These are phyloP conservation scores for Argentina silus DNA, from an alignment of 2,797 vertebrate genomes.

Conservation along the genomic window DNA sequence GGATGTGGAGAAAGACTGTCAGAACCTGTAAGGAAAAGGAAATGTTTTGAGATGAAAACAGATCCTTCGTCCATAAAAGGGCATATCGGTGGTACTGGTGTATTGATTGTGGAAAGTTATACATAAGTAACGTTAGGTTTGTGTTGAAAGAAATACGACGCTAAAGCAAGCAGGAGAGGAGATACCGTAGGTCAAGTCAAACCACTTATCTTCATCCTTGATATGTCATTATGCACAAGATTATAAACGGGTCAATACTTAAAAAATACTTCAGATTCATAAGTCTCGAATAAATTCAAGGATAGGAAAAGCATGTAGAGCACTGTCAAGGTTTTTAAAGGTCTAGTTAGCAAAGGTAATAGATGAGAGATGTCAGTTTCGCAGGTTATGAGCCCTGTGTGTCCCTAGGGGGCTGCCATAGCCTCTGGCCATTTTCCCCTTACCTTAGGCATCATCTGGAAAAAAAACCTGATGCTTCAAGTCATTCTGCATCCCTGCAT, in stretches of 20 bases:
- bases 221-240: conserved; percentile 69
- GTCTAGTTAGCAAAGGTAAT: conserved; percentile 99
- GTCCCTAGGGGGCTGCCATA: conserved; percentile 93
- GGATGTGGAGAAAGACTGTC: conserved; percentile 19
- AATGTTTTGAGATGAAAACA: conserved; percentile 58
- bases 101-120: conserved; percentile 68
- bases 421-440: conserved; percentile 99
- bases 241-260: conserved; percentile 68
- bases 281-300: conserved; percentile 79
- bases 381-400: conserved; percentile 94
- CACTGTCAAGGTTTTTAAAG: conserved; percentile 99
- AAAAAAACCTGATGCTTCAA: conserved; percentile 94
- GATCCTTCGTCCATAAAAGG: conserved; percentile 57
- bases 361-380: conserved; percentile 99
- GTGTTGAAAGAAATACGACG: conserved; percentile 66
- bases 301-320: conserved; percentile 77
- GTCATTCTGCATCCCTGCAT: conserved; percentile 99
- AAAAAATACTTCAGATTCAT: conserved; percentile 80
- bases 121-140: conserved; percentile 64
- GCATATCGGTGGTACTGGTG: conserved; percentile 3
- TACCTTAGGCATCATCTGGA: conserved; percentile 98
- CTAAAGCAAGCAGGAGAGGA: conserved; percentile 58
- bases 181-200: conserved; percentile 34
- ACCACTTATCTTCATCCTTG: conserved; percentile 61
- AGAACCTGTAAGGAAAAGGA: conserved; percentile 47